phyloP scores from a whole-genome alignment of 2,797 vertebrate species.

The Falco novaeseelandiae region DNA sequence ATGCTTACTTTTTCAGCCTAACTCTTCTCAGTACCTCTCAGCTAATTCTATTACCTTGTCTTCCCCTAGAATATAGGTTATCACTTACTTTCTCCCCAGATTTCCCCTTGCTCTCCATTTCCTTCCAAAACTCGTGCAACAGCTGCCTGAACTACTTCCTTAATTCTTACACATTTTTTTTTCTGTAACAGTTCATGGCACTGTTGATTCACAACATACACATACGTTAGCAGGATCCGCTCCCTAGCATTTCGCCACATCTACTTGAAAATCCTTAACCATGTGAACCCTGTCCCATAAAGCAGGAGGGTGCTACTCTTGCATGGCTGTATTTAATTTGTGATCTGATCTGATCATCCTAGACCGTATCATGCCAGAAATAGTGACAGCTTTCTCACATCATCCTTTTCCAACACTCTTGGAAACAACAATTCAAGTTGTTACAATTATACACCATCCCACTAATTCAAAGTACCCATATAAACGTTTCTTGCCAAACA shows the following conservation, averaged over 20 bases:
- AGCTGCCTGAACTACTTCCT: not conserved
- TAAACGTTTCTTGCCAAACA: not conserved
- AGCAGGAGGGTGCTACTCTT: not conserved
- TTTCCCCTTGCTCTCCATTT: not conserved
- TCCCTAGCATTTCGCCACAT: not conserved
- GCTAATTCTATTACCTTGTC: not conserved
- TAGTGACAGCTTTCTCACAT: not conserved
- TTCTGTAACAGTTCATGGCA: not conserved
- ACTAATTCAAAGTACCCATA: not conserved
- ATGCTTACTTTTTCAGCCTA: not conserved
- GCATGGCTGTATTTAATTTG: not conserved
- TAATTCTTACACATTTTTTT: not conserved
- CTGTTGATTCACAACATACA: not conserved
- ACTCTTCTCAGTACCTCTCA: not conserved
- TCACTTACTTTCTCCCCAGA: not conserved
- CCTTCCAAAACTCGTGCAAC: not conserved
- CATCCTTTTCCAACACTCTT: not conserved
- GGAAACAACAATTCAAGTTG: not conserved
- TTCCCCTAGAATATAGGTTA: fast-evolving
- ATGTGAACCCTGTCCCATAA: not conserved
- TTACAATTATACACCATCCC: not conserved
- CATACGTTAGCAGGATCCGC: not conserved
- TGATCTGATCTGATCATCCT: not conserved
- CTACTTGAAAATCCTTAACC: not conserved
- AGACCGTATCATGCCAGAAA: not conserved